Base-by-base conservation (phyloP, 2,888 invertebrate species). In the Erebia epiphron region DNA sequence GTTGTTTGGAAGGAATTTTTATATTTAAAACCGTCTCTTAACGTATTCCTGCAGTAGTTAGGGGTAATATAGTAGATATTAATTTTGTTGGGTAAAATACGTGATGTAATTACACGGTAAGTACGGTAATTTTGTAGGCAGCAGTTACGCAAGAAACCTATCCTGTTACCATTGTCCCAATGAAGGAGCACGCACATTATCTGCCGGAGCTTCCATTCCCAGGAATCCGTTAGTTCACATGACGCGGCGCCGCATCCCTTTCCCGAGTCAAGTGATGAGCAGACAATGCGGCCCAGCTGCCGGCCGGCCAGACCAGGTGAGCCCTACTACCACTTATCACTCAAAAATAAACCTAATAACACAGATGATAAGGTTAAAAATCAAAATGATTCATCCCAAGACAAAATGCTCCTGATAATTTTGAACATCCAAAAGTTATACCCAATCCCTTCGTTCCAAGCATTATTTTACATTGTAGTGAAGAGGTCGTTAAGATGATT, bases 251-350 rank as follows among this genome's bases (percentile, higher is more conserved):
- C 83, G 86, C 91, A 92, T 91, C 92, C 92, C 92, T 92, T 91
- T 90, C 86, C 80, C 83, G 90, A 90, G 92, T 91, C 92, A 92
- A 92, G 92, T 92, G 92, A 91, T 87, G 89, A 83, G 85, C 81
- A 82, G 83, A 88, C 87, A 89, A 88, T 83, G 81, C 80, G 80
- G 76, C 82, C 85, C 89, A 91, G 79, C 80, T 80, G 85, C 87
- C 83, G 81, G 77, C 77, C 80, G 78, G 80, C 78, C 78, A 80
- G 80, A 82, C 92, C 92, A 91, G 92, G 92, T 91, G 92, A 90
- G 83, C 82, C 79, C 7, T 78, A 73, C 71, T 16, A 49, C 50
- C 14, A 54, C 49, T 71, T 69, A 64, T 35, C 76, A 75, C 75
- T 65, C 68, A 16, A 86, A 82, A 80, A 68, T 46, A 52, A 72